Base-by-base conservation (phyloP, 2,888 invertebrate genomes). In the Drosophila parthenogenetica region DNA sequence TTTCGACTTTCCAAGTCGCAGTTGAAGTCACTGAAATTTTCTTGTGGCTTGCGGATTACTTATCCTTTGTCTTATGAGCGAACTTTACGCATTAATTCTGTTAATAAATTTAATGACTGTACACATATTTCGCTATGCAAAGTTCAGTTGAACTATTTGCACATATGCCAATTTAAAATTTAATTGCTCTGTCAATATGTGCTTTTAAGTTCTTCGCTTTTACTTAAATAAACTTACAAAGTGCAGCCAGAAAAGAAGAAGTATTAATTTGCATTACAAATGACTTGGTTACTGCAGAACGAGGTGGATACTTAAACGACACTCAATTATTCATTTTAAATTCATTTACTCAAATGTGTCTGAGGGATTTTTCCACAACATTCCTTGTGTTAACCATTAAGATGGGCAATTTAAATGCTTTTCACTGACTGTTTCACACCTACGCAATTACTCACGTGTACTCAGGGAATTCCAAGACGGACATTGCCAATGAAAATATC, bases 41-140 rank as follows among this genome's bases (percentile, higher is more conserved):
- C 64, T 51, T 76, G 69, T 49, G 73, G 69, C 40, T 40, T 48
- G 40, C 45, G 55, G 29, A 48, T 63, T 48, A 35, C 42, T 70
- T 70, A 53, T 63, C 60, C 69, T 77, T 74, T 72, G 69, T 70
- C 70, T 71, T 73, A 45, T 37, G 19, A 8, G 63, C 14, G 60
- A 83, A 84, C 71, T 84, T 84, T 77, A 62, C 65, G 71, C 83
- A 88, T 84, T 84, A 88, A 88, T 88, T 86, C 73, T 74, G 89
- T 84, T 84, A 84, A 84, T 84, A 84, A 82, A 82, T 86, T 88
- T 88, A 86, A 86, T 84, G 83, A 73, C 66, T 69, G 66, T 72
- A 58, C 40, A 61, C 48, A 49, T 75, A 45, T 57, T 65, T 67
- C 51, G 42, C 43, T 42, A 54, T 61, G 58, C 48, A 64, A 74